Evolutionary conservation across 64 coral and sea anemone species (phyloP).

Genomic region (Orbicella faveolata): DNA sequence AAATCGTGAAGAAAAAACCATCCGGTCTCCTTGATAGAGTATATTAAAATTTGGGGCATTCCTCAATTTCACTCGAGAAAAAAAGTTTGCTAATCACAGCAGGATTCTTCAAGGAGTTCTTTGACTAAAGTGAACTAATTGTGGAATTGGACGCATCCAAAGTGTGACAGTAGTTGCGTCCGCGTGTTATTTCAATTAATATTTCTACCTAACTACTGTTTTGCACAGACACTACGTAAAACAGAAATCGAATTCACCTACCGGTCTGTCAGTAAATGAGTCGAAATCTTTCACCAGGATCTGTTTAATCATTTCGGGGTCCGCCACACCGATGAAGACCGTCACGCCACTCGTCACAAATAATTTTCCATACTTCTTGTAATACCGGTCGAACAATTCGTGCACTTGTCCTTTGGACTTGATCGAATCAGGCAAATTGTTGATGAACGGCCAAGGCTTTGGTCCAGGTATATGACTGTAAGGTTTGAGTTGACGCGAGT

Average conservation of each 20-base stretch:
- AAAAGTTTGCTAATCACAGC: too few species aligned
- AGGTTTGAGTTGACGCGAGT: slow-evolving; percentile 12
- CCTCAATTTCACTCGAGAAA: too few species aligned
- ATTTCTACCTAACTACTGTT: too few species aligned
- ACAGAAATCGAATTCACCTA: neutral
- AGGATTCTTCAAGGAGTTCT: too few species aligned
- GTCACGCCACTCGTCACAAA: neutral
- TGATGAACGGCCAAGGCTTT: slow-evolving; percentile 38
- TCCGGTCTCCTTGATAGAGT: too few species aligned
- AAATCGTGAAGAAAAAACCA: neutral
- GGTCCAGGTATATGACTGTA: slow-evolving; percentile 34
- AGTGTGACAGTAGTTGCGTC: too few species aligned
- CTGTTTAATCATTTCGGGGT: slow-evolving; percentile 53
- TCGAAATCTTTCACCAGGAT: slow-evolving; percentile 64
- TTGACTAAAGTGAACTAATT: too few species aligned
- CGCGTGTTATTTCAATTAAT: too few species aligned
- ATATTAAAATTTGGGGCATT: too few species aligned
- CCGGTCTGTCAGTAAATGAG: slow-evolving; percentile 40
- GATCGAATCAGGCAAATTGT: slow-evolving; percentile 13
- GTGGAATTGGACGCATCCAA: too few species aligned
- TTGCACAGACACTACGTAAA: too few species aligned
- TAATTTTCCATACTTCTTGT: slow-evolving; percentile 55
- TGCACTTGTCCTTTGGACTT: slow-evolving; percentile 25
- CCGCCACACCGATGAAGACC: neutral
- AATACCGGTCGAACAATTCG: slow-evolving; percentile 40